Conservation (phyloP, 2,888 invertebrate species). For the Chorisops tibialis region DNA sequence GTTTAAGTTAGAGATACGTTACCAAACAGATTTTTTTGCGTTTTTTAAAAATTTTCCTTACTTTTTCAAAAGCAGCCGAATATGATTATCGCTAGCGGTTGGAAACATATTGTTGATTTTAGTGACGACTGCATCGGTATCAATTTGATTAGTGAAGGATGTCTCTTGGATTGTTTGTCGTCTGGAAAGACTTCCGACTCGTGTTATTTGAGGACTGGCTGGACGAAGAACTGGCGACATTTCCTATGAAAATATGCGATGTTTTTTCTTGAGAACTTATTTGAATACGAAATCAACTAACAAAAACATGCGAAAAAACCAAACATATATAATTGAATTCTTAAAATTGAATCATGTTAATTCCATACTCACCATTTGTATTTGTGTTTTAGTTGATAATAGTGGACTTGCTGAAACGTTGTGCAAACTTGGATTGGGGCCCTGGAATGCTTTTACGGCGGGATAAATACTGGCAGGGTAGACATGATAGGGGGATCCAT, state of each 20-base stretch:
- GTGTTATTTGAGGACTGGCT: slow-evolving; percentile 40
- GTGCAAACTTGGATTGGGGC: slow-evolving; percentile 48
- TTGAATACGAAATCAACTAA: not conserved
- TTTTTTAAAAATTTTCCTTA: slow-evolving; percentile 55
- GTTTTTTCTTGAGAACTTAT: not conserved
- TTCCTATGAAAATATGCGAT: slow-evolving; percentile 42
- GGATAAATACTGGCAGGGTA: slow-evolving; percentile 63
- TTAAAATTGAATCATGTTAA: not conserved
- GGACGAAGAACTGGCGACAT: slow-evolving; percentile 47
- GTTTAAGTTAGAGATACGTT: slow-evolving; percentile 7
- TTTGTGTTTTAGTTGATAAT: slow-evolving; percentile 43
- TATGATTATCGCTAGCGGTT: slow-evolving; percentile 84
- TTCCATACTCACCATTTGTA: slow-evolving; percentile 37
- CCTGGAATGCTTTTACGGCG: slow-evolving; percentile 61
- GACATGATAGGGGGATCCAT: slow-evolving; percentile 72
- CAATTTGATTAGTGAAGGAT: slow-evolving; percentile 60
- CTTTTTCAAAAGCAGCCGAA: slow-evolving; percentile 83
- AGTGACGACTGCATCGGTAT: slow-evolving; percentile 70
- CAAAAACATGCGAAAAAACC: slow-evolving; percentile 5
- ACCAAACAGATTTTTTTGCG: not conserved
- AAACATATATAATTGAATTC: slow-evolving; percentile 14
- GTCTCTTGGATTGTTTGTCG: slow-evolving; percentile 57
- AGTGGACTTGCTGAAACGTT: slow-evolving; percentile 50
- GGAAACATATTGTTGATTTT: slow-evolving; percentile 88
- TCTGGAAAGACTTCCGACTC: slow-evolving; percentile 42